Evolutionary conservation across 1,140 invertebrate genomes (phyloP).

Genomic region (Telenomus remus): DNA sequence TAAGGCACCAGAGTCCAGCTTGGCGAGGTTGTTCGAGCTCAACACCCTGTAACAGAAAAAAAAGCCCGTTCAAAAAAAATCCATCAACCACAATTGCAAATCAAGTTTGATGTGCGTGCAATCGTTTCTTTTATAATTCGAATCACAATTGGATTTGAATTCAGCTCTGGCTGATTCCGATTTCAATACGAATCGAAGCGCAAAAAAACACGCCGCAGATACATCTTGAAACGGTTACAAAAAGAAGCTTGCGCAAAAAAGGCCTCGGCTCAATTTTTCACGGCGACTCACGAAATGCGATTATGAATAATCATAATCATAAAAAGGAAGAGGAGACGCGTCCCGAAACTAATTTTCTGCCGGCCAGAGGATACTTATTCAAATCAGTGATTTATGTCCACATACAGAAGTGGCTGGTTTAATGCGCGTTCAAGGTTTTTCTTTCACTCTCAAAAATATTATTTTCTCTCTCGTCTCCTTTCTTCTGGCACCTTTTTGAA

Average conservation of each 20-base stretch:
- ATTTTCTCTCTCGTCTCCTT: constrained; percentile 19
- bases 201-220: constrained; percentile 3
- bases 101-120: too few relatives aligned
- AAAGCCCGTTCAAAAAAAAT: neutral
- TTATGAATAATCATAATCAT: constrained; percentile 49
- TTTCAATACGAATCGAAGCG: constrained; percentile 33
- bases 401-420: constrained; percentile 37
- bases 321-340: constrained; percentile 8
- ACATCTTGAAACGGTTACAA: too few relatives aligned
- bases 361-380: constrained; percentile 51
- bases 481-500: constrained; percentile 1
- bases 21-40: constrained; percentile 67
- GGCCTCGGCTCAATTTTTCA: constrained; percentile 24
- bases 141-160: constrained; percentile 9
- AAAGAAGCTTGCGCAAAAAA: constrained; percentile 18
- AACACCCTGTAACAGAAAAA: constrained; percentile 48
- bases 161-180: constrained; percentile 3
- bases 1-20: constrained; percentile 63
- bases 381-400: constrained; percentile 56
- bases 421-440: constrained; percentile 53
- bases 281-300: constrained; percentile 39
- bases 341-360: constrained; percentile 56
- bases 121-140: neutral
- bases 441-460: constrained; percentile 40
- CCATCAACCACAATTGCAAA: neutral